Percentiles rank a stretch among this genome's conserved stretches.
Conservation (phyloP, 2,888 invertebrate genomes). For the Xestia ashworthii region DNA sequence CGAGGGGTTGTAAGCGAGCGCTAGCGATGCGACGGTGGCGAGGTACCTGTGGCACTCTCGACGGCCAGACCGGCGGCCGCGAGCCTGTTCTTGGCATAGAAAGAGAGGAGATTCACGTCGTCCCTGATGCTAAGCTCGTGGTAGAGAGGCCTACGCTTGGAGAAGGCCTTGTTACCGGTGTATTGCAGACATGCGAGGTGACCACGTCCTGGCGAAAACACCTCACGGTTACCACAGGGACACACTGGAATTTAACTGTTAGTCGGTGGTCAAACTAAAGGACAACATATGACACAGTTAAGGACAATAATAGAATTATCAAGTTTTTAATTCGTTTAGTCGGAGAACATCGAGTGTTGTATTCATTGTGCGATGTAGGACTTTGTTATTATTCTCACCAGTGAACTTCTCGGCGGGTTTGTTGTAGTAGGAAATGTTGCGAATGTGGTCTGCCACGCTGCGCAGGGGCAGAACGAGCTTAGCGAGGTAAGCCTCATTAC, state of each 20-base stretch:
- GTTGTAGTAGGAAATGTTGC: slow-evolving; percentile 92
- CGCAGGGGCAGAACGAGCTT: slow-evolving; percentile 92
- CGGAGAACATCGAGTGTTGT: slow-evolving; percentile 65
- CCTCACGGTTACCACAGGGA: slow-evolving; percentile 85
- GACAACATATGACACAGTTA: slow-evolving; percentile 61
- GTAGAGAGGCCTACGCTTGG: slow-evolving; percentile 93
- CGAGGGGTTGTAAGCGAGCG: slow-evolving; percentile 85
- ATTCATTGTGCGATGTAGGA: slow-evolving; percentile 60
- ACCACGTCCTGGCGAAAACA: slow-evolving; percentile 93
- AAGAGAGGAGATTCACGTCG: slow-evolving; percentile 96
- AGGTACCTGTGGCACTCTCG: slow-evolving; percentile 89
- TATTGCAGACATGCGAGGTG: slow-evolving; percentile 96
- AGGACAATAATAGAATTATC: slow-evolving; percentile 54
- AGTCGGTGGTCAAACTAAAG: slow-evolving; percentile 76
- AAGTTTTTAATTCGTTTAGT: slow-evolving; percentile 65
- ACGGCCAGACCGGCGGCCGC: slow-evolving; percentile 91
- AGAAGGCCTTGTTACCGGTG: slow-evolving; percentile 95
- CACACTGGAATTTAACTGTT: slow-evolving; percentile 84
- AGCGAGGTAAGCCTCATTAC: slow-evolving; percentile 93
- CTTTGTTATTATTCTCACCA: slow-evolving; percentile 86
- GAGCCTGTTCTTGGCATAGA: slow-evolving; percentile 95
- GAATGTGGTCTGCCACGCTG: slow-evolving; percentile 91
- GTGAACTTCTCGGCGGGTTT: slow-evolving; percentile 93
- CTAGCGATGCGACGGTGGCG: slow-evolving; percentile 80
- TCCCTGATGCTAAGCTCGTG: slow-evolving; percentile 94